Evolutionary conservation across 2,797 vertebrate genomes (phyloP), one percentile per base, ranked within the genome.

Genomic region (Arnoldichthys spilopterus): DNA sequence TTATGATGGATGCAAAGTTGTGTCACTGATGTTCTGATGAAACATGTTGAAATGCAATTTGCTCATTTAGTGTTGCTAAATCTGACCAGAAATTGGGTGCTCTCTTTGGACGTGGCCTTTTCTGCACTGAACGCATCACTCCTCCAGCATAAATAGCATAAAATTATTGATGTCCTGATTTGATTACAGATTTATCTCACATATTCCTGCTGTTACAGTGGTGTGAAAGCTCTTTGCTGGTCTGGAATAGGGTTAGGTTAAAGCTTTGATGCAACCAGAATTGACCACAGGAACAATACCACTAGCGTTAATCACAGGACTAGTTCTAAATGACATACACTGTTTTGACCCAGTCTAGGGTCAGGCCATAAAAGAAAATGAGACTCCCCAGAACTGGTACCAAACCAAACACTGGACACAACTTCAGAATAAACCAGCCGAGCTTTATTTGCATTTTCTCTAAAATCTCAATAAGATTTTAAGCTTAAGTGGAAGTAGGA

Each of bases 191-290:
- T 67, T 43, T 67, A 67, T 67, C 11, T 26, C 40, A 67, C 40
- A 24, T 20, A 3, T 24, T 13, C 5, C 22, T 24, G 37, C 37
- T 66, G n/a, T 16, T 78, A 54, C 0, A 53, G 58, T 26, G 51
- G 47, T 32, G 58, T 43, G 58, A 69, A 34, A 62, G 61, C 77
- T 72, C 49, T 45, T 34, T n/a, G 12, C 68, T 72, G 28, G 66
- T 61, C 54, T 40, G 68, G 22, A 30, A 59, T 45, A 54, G 58
- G 68, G 58, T 78, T 61, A 47, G 45, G 26, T 66, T 20, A 34
- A 54, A 30, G 45, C 64, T 30, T 43, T n/a, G 8, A 37, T 37
- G 34, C 3, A 37, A 37, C 34, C 8, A 37, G 8, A 37, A 37
- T 3, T 3, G 34, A 72, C 24, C 56, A 26, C 8, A 61, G 75